A percentile compares a stretch with the other conserved stretches of the same genome.
Conservation (phyloP, 2,113 vertebrate genomes). For the Sprattus sprattus region DNA sequence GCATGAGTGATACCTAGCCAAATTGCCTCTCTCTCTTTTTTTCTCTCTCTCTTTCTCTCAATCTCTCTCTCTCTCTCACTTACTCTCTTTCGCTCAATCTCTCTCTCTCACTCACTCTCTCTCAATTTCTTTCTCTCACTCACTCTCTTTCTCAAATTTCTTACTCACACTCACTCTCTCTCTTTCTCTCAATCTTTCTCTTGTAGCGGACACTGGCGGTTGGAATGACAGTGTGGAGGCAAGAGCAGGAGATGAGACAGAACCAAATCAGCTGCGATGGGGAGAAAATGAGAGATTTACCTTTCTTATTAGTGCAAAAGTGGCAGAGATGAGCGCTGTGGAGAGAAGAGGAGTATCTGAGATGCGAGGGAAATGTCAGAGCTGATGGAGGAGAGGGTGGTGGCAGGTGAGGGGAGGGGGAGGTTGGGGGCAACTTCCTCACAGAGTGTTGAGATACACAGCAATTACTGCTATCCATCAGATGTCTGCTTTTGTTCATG, state of each 20-base stretch:
- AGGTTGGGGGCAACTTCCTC: slow-evolving; percentile 30
- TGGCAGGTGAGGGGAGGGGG: slow-evolving; percentile 45
- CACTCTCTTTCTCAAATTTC: neutral
- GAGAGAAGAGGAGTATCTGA: neutral
- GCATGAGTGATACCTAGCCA: slow-evolving; percentile 39
- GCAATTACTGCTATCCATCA: slow-evolving; percentile 53
- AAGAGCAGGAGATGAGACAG: neutral
- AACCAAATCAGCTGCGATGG: slow-evolving; percentile 27
- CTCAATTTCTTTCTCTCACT: too few relatives aligned
- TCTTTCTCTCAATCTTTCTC: neutral
- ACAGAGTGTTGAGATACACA: slow-evolving; percentile 12
- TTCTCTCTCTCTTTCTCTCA: neutral
- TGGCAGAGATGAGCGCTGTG: neutral
- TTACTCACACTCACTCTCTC: neutral
- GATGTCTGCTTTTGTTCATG: slow-evolving; percentile 18
- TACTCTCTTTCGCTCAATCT: too few relatives aligned
- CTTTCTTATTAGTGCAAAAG: slow-evolving; percentile 34
- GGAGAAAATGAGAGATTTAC: slow-evolving; percentile 36
- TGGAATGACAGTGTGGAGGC: neutral
- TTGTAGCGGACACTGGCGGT: neutral
- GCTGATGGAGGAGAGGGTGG: slow-evolving; percentile 8
- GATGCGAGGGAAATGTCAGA: neutral
- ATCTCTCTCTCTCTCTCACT: neutral
- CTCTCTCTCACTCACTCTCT: too few relatives aligned
- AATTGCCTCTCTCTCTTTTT: slow-evolving; percentile 14